Base-by-base conservation (phyloP, 2,888 invertebrate genomes). In the Caenorhabditis doughertyi region DNA sequence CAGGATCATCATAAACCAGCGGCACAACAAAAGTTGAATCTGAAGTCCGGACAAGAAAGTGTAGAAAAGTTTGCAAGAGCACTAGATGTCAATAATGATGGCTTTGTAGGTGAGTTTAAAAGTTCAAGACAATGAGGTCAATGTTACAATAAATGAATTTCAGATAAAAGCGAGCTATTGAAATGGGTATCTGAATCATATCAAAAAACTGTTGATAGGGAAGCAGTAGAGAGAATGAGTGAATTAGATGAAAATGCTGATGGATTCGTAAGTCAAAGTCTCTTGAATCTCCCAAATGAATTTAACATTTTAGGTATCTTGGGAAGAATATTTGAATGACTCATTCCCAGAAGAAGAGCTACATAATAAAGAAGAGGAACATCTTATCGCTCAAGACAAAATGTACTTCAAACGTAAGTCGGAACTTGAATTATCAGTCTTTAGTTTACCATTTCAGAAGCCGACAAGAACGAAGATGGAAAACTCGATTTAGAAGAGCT, bases 151-250 rank as follows among this genome's bases (percentile, higher is more conserved):
- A n/a, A n/a, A n/a, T n/a, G n/a, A n/a, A n/a, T 71, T 81, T 42
- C 51, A 84, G 87, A 87, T 49, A 42, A 60, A 47, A 70, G 62
- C 3, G 98, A 98, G 92, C 93, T 99, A 11, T 95, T 95, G 92
- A 94, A 95, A 3, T 98, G 98, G 98, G 96, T 99, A 90, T 93
- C 96, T 86, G 94, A 95, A 89, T 97, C 97, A 18, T 97, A 98
- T 93, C 94, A 94, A 95, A 95, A 93, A 16, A 71, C 91, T 18
- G 92, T 92, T 74, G 85, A 88, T 53, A 89, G 90, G 65, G 91
- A 91, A 77, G 91, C 92, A 0, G 77, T 89, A n/a, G 92, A 92
- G 74, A 90, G 92, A 49, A 88, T 93, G 77, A 88, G 89, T 42
- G 92, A 93, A 49, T 89, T 96, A 0, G 98, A 98, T 93, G 94